These are phyloP conservation scores for Rapana venosa DNA, from an alignment of 2,888 invertebrate species.

Conservation along the genomic window DNA sequence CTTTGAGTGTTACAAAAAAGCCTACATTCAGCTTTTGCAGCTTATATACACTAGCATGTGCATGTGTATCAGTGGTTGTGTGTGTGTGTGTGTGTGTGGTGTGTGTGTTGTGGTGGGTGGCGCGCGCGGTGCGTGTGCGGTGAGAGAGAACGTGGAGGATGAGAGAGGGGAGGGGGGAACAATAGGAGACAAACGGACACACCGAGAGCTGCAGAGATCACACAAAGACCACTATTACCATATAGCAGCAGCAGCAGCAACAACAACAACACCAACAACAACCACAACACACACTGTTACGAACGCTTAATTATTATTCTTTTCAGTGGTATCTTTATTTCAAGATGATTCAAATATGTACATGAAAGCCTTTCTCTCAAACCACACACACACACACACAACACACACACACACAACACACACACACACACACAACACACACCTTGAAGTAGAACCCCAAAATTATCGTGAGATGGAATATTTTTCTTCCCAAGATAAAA, in stretches of 20 bases:
- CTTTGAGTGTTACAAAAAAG: too few relatives aligned
- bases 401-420: not conserved
- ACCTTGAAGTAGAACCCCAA: not conserved
- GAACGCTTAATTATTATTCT: not conserved
- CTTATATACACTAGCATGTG: not conserved
- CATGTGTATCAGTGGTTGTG: not conserved
- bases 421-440: not conserved
- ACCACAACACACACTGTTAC: not conserved
- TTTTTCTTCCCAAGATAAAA: not conserved
- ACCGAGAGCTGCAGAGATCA: not conserved
- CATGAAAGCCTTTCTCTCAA: not conserved
- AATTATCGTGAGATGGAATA: not conserved
- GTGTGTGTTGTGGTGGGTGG: too few relatives aligned
- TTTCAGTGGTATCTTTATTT: not conserved
- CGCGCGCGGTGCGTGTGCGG: not conserved
- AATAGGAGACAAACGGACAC: not conserved
- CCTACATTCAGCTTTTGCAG: too few relatives aligned
- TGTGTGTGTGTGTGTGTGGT: constrained; percentile 2
- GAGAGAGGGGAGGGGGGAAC: not conserved
- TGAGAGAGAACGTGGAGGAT: not conserved
- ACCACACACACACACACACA: not conserved
- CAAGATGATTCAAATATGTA: not conserved
- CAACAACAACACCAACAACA: not conserved
- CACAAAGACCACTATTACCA: not conserved
- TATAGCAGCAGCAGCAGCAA: not conserved